Evolutionary conservation across 2,888 invertebrate species (phyloP).

Genomic region (Lingula anatina): DNA sequence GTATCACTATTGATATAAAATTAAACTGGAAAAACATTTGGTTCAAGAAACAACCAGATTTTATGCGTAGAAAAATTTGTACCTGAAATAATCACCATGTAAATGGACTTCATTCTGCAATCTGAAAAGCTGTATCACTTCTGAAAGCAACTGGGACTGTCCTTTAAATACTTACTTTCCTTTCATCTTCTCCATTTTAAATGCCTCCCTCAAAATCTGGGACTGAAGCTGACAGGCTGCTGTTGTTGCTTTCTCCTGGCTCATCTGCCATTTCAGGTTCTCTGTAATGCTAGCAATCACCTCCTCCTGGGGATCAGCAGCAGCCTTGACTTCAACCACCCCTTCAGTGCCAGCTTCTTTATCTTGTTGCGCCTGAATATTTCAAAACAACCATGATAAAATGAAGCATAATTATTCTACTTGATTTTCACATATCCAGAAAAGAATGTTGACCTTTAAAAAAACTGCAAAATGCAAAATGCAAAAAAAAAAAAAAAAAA

Average conservation of each 20-base stretch:
- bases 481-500: too few species aligned
- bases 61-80: too few species aligned
- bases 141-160: too few species aligned
- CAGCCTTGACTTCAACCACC: conserved; percentile 41
- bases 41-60: too few species aligned
- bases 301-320: conserved; percentile 33
- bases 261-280: conserved; percentile 77
- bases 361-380: conserved; percentile 29
- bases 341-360: conserved; percentile 60
- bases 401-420: too few species aligned
- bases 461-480: background rate
- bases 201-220: conserved; percentile 81
- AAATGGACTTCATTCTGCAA: too few species aligned
- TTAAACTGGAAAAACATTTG: too few species aligned
- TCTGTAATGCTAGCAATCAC: conserved; percentile 62
- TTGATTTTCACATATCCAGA: background rate
- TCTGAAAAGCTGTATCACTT: too few species aligned
- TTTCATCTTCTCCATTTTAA: conserved; percentile 69
- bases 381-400: too few species aligned
- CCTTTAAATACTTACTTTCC: conserved; percentile 81
- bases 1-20: too few species aligned
- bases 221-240: conserved; percentile 86
- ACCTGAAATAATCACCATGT: too few species aligned
- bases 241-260: conserved; percentile 70
- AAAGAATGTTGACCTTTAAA: background rate